Percentiles rank a stretch among this genome's conserved stretches.
Evolutionary conservation across 2,797 vertebrate species (phyloP).

Genomic region (Alectoris magna): DNA sequence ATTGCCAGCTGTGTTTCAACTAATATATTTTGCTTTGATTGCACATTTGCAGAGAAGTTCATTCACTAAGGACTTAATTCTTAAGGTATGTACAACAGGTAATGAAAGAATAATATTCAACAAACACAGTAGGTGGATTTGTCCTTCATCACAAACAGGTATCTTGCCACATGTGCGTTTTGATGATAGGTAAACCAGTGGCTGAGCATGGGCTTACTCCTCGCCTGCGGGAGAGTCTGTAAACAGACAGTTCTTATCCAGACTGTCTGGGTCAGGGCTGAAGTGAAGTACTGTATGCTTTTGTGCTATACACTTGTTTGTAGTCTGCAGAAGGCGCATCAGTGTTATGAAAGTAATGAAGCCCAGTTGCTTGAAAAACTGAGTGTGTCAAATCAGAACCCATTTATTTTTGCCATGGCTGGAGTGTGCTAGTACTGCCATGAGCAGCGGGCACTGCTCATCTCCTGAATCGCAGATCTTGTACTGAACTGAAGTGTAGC

Average conservation of each 20-base stretch:
- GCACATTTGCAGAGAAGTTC: constrained; percentile 46
- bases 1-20: constrained; percentile 11
- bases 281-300: neutral
- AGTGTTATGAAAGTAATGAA: neutral
- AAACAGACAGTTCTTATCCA: neutral
- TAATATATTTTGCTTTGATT: constrained; percentile 52
- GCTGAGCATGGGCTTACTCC: neutral
- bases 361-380: neutral
- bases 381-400: neutral
- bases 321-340: neutral
- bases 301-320: neutral
- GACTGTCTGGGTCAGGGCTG: neutral
- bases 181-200: neutral
- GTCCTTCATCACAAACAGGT: neutral
- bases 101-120: neutral
- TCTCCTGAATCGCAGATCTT: neutral
- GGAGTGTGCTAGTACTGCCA: neutral
- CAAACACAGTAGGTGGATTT: neutral
- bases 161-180: neutral
- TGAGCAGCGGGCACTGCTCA: neutral
- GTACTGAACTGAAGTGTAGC: neutral
- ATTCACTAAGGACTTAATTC: constrained; percentile 24
- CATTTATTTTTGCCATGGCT: neutral
- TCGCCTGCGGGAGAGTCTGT: neutral
- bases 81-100: neutral